A percentile compares a stretch with the other conserved stretches of the same genome.
Conservation (phyloP, 2,113 vertebrate species). For the Piaya cayana region DNA sequence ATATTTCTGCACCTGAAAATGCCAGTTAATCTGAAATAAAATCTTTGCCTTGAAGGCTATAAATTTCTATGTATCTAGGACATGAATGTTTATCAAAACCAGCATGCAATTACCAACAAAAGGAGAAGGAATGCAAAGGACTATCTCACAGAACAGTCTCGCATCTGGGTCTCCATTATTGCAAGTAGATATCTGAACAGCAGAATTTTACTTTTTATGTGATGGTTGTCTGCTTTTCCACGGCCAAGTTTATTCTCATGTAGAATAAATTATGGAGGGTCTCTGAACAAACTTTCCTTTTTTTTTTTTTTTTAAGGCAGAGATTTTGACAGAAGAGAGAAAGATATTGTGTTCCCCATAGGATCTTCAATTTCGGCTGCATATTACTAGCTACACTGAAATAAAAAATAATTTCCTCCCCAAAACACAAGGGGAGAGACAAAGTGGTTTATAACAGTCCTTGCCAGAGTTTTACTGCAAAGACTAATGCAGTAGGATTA, state of each 20-base stretch:
- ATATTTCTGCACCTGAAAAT: not conserved
- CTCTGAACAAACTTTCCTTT: not conserved
- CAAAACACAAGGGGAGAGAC: not conserved
- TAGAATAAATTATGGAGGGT: not conserved
- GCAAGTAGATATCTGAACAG: not conserved
- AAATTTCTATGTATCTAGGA: not conserved
- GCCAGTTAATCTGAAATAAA: not conserved
- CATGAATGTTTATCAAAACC: not conserved
- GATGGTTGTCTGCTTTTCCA: not conserved
- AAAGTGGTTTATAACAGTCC: not conserved
- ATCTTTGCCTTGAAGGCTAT: not conserved
- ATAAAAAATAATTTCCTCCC: not conserved
- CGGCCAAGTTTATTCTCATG: not conserved
- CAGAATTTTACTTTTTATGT: not conserved
- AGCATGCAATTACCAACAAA: not conserved
- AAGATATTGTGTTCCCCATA: not conserved
- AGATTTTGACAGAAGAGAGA: not conserved
- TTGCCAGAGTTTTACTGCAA: conserved; percentile 38
- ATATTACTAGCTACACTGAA: not conserved
- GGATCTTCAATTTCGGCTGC: not conserved
- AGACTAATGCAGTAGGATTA: conserved; percentile 11
- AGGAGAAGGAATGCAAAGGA: not conserved
- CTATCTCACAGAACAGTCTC: not conserved
- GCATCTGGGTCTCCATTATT: not conserved
- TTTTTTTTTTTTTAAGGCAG: not conserved